phyloP scores from a whole-genome alignment of 2,797 vertebrate genomes.

The Sebastiscus albofasciatus region DNA sequence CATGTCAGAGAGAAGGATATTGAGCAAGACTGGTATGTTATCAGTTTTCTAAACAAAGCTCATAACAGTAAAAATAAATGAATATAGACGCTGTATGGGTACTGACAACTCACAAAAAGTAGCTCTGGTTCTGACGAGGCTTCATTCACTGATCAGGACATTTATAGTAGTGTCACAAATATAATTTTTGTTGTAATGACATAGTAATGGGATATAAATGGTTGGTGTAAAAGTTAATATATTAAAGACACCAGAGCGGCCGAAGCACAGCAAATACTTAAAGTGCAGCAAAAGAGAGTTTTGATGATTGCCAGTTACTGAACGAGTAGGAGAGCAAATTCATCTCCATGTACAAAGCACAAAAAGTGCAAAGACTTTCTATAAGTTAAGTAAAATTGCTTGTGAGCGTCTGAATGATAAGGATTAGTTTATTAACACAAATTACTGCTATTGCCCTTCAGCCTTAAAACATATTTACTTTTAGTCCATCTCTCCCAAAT shows the following conservation, averaged over 20 bases:
- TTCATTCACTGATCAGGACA: background rate
- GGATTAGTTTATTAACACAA: background rate
- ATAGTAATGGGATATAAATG: background rate
- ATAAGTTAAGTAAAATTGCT: background rate
- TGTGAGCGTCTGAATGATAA: accelerated
- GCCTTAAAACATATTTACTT: background rate
- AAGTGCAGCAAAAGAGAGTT: background rate
- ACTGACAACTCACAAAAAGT: background rate
- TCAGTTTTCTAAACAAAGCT: background rate
- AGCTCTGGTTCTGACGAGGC: background rate
- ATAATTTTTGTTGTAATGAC: background rate
- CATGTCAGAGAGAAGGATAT: background rate
- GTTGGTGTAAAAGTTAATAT: background rate
- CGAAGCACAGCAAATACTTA: background rate
- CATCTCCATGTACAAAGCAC: background rate
- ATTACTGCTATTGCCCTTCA: background rate
- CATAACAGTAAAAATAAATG: background rate
- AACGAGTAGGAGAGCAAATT: background rate
- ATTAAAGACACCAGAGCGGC: background rate
- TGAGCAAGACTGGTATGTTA: background rate
- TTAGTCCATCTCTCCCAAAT: background rate
- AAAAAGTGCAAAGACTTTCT: background rate
- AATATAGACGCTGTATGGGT: background rate
- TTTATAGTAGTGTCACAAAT: background rate
- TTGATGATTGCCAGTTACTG: background rate